Evolutionary conservation across 2,113 vertebrate species (phyloP).

Genomic region (Mormyrus lacerda): DNA sequence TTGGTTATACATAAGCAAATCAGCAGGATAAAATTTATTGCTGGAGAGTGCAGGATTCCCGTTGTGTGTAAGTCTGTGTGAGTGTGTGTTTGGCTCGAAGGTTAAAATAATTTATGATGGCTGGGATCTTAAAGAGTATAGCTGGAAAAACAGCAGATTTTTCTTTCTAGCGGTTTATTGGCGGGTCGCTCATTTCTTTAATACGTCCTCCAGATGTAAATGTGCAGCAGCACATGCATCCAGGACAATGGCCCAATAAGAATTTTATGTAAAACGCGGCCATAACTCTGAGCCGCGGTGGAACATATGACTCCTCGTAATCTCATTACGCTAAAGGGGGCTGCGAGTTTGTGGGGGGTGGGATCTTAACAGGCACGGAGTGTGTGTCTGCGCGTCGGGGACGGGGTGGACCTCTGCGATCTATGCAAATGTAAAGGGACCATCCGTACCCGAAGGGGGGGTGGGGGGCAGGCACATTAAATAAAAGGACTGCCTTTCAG

Average conservation of each 20-base stretch:
- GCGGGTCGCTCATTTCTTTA: conserved; percentile 67
- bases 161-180: conserved; percentile 43
- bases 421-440: conserved; percentile 42
- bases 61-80: not conserved
- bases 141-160: conserved; percentile 45
- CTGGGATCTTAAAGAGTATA: conserved; percentile 60
- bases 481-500: conserved; percentile 48
- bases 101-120: conserved; percentile 67
- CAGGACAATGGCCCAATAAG: conserved; percentile 54
- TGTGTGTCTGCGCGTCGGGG: conserved; percentile 20
- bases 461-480: conserved; percentile 46
- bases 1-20: conserved; percentile 26
- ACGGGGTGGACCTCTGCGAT: conserved; percentile 30
- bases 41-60: conserved; percentile 54
- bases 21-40: conserved; percentile 61
- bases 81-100: conserved; percentile 3
- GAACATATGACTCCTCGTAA: conserved; percentile 55
- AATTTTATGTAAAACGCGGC: conserved; percentile 69
- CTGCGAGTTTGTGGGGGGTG: conserved; percentile 47
- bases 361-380: conserved; percentile 10
- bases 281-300: conserved; percentile 57
- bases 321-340: conserved; percentile 72
- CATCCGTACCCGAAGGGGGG: conserved; percentile 17
- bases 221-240: conserved; percentile 58
- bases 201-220: conserved; percentile 71